These are phyloP conservation scores for Drosophila quinaria DNA, from an alignment of 2,888 invertebrate genomes.

Conservation along the genomic window DNA sequence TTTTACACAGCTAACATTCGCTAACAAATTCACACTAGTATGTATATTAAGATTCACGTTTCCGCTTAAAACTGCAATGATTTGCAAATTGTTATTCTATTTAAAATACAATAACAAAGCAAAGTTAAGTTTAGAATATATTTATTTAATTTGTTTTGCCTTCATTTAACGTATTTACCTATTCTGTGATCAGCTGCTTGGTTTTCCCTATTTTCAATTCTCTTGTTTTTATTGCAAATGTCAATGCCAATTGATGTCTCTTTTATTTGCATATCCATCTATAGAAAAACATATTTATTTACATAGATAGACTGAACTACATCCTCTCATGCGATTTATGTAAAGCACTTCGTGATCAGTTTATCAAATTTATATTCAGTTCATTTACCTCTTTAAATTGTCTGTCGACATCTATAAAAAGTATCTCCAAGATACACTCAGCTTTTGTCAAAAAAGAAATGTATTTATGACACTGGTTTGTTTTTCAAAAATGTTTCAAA, in stretches of 20 bases:
- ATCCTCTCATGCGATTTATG: not conserved
- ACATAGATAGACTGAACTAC: not conserved
- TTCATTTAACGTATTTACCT: not conserved
- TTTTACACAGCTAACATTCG: constrained; percentile 1
- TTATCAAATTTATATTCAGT: constrained; percentile 27
- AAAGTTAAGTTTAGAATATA: constrained; percentile 5
- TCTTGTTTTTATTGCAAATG: constrained; percentile 17
- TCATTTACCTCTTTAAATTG: constrained; percentile 55
- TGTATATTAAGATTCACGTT: constrained; percentile 11
- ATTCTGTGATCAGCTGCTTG: constrained; percentile 15
- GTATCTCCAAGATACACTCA: constrained; percentile 16
- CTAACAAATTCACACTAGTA: constrained; percentile 17
- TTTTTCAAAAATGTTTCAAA: constrained; percentile 13
- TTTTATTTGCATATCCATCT: constrained; percentile 11
- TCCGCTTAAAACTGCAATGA: constrained; percentile 11
- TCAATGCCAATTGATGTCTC: constrained; percentile 23
- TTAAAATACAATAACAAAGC: not conserved
- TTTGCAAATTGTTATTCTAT: constrained; percentile 10
- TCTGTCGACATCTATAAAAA: constrained; percentile 25
- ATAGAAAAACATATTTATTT: not conserved
- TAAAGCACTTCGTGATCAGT: constrained; percentile 4
- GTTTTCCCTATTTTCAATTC: constrained; percentile 4
- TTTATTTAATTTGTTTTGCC: constrained; percentile 12
- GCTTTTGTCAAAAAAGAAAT: constrained; percentile 19
- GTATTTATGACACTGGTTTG: constrained; percentile 13